Evolutionary conservation across 2,888 invertebrate species (phyloP).

Genomic region (Eristalis tenax): DNA sequence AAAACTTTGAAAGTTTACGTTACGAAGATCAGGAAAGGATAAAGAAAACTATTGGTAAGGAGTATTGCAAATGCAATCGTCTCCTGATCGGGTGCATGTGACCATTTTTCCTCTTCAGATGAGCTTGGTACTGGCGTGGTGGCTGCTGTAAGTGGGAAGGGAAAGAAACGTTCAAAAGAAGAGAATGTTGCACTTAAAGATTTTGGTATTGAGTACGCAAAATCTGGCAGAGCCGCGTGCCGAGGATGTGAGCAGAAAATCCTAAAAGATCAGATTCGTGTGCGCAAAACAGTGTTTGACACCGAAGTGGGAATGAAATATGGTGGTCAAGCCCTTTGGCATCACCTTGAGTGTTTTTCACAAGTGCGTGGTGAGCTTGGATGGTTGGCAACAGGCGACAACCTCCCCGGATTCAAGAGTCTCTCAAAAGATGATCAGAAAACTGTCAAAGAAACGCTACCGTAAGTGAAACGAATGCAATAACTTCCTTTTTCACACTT

Average conservation of each 20-base stretch:
- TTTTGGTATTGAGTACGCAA: constrained; percentile 92
- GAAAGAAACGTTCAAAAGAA: constrained; percentile 82
- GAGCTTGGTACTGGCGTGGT: constrained; percentile 56
- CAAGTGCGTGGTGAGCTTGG: constrained; percentile 87
- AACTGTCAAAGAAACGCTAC: constrained; percentile 84
- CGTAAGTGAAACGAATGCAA: constrained; percentile 82
- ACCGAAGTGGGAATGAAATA: constrained; percentile 89
- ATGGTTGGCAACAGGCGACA: constrained; percentile 87
- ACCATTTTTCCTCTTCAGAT: constrained; percentile 37
- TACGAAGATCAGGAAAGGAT: constrained; percentile 93
- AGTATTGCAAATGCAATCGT: constrained; percentile 17
- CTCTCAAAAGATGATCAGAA: constrained; percentile 88
- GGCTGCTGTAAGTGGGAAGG: constrained; percentile 78
- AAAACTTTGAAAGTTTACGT: constrained; percentile 89
- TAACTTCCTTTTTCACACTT: neutral
- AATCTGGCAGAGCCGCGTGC: constrained; percentile 90
- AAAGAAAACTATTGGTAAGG: constrained; percentile 85
- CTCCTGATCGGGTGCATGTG: neutral
- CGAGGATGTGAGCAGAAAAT: constrained; percentile 93
- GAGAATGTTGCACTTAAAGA: constrained; percentile 83
- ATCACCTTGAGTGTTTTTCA: constrained; percentile 95
- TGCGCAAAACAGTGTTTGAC: constrained; percentile 86
- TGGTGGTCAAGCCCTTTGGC: constrained; percentile 93
- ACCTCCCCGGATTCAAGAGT: constrained; percentile 88
- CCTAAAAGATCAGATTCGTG: constrained; percentile 86